These are phyloP conservation scores for Drosophila quadrilineata DNA, from an alignment of 1,140 invertebrate species.

Conservation along the genomic window DNA sequence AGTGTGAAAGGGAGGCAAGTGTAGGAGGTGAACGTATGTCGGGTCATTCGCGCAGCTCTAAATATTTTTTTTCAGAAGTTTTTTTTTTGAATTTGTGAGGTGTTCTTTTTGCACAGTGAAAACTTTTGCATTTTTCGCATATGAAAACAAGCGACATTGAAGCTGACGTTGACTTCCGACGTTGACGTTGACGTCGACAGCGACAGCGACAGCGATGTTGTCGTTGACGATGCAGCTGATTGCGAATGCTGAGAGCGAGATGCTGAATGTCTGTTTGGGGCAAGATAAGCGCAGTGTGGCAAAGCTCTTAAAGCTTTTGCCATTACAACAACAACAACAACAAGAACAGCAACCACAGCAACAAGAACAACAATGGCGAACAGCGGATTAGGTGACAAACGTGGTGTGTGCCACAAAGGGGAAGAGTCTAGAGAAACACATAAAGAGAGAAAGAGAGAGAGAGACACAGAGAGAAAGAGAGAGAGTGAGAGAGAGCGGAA, in stretches of 20 bases:
- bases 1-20: not conserved
- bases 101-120: not conserved
- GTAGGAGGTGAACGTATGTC: too few relatives aligned
- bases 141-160: constrained; percentile 33
- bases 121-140: constrained; percentile 32
- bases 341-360: constrained; percentile 22
- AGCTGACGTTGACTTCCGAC: not conserved
- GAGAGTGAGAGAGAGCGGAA: too few relatives aligned
- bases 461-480: not conserved
- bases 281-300: constrained; percentile 58
- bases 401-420: too few relatives aligned
- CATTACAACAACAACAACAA: constrained; percentile 55
- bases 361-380: constrained; percentile 12
- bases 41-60: constrained; percentile 3
- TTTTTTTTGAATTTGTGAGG: constrained; percentile 10
- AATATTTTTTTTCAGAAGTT: constrained; percentile 8
- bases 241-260: constrained; percentile 31
- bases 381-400: constrained; percentile 43
- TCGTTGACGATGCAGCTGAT: not conserved
- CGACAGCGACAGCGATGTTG: not conserved
- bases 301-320: constrained; percentile 54
- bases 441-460: not conserved
- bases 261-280: too few relatives aligned
- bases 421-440: too few relatives aligned
- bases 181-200: not conserved